phyloP scores from a whole-genome alignment of 2,888 invertebrate species.

The Mesoligia furuncula region DNA sequence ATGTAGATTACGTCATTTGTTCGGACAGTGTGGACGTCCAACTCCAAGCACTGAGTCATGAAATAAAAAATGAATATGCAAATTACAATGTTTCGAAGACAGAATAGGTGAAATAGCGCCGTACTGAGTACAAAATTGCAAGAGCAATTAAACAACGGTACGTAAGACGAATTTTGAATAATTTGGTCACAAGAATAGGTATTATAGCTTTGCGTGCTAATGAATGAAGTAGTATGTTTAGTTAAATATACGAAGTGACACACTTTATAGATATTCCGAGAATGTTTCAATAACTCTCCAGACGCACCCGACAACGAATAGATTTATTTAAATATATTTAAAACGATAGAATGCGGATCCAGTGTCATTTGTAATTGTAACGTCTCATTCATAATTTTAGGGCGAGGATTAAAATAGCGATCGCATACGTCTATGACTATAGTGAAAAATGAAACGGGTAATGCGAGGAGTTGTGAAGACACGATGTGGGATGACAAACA shows the following conservation, averaged over 20 bases:
- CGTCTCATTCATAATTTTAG: constrained; percentile 84
- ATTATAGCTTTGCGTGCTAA: constrained; percentile 35
- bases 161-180: constrained; percentile 32
- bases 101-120: constrained; percentile 37
- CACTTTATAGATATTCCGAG: constrained; percentile 41
- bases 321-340: constrained; percentile 69
- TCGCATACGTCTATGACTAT: constrained; percentile 76
- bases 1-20: constrained; percentile 81
- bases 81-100: constrained; percentile 55
- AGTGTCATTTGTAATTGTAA: constrained; percentile 70
- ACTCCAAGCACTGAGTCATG: constrained; percentile 71
- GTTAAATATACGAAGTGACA: constrained; percentile 34
- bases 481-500: constrained; percentile 83
- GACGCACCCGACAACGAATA: constrained; percentile 55
- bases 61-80: constrained; percentile 67
- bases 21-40: constrained; percentile 70
- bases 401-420: constrained; percentile 81
- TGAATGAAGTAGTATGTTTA: constrained; percentile 34
- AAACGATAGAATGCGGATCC: constrained; percentile 70
- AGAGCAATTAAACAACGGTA: constrained; percentile 45
- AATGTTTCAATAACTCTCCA: constrained; percentile 55
- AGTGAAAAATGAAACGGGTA: constrained; percentile 87
- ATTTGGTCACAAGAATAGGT: constrained; percentile 25
- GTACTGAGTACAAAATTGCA: constrained; percentile 44
- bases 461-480: constrained; percentile 76